Evolutionary conservation across 2,113 vertebrate species (phyloP).

Genomic region (Scatophagus argus): DNA sequence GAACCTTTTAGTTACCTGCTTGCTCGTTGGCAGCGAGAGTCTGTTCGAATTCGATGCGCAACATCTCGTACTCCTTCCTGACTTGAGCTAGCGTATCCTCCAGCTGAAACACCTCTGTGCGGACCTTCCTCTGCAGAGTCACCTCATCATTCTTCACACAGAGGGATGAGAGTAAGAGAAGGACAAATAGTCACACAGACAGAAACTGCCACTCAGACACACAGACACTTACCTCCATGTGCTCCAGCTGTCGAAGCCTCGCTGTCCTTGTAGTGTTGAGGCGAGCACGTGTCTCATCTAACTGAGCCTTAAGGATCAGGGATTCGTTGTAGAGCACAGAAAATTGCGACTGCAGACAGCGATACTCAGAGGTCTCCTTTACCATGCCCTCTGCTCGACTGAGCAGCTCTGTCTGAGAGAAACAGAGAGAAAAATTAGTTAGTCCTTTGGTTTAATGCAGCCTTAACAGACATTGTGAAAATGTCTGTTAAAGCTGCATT

Average conservation of each 20-base stretch:
- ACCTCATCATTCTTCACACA: constrained; percentile 92
- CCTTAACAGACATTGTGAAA: too few relatives aligned
- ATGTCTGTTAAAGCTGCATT: too few relatives aligned
- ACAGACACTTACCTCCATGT: constrained; percentile 90
- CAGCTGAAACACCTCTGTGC: constrained; percentile 97
- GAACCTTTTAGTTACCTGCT: constrained; percentile 86
- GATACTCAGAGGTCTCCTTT: constrained; percentile 94
- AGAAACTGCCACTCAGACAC: background rate
- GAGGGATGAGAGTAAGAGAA: background rate
- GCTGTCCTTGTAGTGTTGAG: constrained; percentile 93
- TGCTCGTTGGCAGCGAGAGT: constrained; percentile 98
- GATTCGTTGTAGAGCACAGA: constrained; percentile 98
- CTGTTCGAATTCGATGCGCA: constrained; percentile 98
- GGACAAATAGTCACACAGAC: background rate
- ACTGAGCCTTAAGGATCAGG: constrained; percentile 92
- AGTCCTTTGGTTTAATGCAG: background rate
- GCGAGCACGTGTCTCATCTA: constrained; percentile 93
- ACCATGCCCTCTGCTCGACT: constrained; percentile 92
- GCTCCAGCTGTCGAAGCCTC: constrained; percentile 94
- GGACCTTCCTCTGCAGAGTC: constrained; percentile 95
- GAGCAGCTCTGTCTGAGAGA: constrained; percentile 87
- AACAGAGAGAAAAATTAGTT: background rate
- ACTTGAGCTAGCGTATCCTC: constrained; percentile 98
- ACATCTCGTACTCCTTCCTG: constrained; percentile 98
- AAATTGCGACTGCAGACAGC: constrained; percentile 98